Base-by-base conservation (phyloP, 2,113 vertebrate genomes). In the Rhinichthys klamathensis region DNA sequence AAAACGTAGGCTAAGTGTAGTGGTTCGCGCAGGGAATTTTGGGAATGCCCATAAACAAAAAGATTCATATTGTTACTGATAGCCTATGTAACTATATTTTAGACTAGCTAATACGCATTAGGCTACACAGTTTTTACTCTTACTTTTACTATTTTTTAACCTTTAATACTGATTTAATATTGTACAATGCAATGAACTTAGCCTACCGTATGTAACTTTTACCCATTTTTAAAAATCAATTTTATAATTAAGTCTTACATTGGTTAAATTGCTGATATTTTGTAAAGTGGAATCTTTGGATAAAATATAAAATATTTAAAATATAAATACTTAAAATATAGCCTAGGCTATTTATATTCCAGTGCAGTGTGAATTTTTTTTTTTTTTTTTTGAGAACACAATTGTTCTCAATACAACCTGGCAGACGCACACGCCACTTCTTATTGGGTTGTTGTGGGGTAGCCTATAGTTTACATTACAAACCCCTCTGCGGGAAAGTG, bases 401-500 rank as follows among this genome's bases (percentile, higher is more conserved):
- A 4, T 11, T 41, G 23, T 61, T 25, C 8, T 61, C 6, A 56
- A 54, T 7, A 54, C 6, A 54, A 8, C 51, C 38, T 30, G 67
- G 49, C 70, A 60, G 69, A 74, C n/a, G 27, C 65, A 58, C 30
- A 51, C 25, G 18, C 32, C 54, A 8, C 25, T 32, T 3, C 9
- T 11, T 70, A 70, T 8, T 84, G 38, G 18, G 3, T 25, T 72
- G 72, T 46, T 69, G 72, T 76, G 73, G 7, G 79, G 46, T 79
- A 63, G n/a, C n/a, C n/a, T n/a, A n/a, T n/a, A n/a, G 81, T 18
- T 23, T 58, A 79, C 23, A 38, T 44, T 72, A 25, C 18, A 83
- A 16, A 58, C 75, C 79, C 83, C 84, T 65, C 75, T 80, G 80
- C 81, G 76, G 81, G 83, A 88, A 80, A 79, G 41, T 80, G 58